phyloP scores from a whole-genome alignment of 2,797 vertebrate genomes.

The Allobates femoralis region DNA sequence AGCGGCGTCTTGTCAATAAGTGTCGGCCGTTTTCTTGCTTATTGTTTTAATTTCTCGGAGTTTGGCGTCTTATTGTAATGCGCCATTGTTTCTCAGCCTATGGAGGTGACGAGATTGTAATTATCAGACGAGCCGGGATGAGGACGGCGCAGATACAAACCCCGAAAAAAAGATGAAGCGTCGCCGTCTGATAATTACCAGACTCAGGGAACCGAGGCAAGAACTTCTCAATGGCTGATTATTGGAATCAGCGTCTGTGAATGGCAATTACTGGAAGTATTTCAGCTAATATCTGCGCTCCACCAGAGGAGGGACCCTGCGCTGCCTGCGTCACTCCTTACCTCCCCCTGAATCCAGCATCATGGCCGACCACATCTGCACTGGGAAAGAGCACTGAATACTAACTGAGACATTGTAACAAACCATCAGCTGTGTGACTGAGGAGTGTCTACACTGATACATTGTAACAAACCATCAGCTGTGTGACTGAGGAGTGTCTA shows the following conservation, averaged over 20 bases:
- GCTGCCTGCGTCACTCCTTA: no score
- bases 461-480: no score
- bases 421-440: not conserved
- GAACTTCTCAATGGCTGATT: conserved; percentile 17
- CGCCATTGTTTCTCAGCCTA: conserved; percentile 18
- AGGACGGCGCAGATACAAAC: conserved; percentile 22
- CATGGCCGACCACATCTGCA: no score
- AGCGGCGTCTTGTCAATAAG: conserved; percentile 47
- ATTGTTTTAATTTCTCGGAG: conserved; percentile 49
- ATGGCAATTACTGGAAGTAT: conserved; percentile 19
- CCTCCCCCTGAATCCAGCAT: not conserved
- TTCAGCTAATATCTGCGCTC: not conserved
- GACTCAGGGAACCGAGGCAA: not conserved
- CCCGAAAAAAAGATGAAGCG: conserved; percentile 20
- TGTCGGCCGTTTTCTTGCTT: conserved; percentile 28
- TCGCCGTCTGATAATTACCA: conserved; percentile 14
- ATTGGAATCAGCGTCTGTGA: not conserved
- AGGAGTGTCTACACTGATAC: no score
- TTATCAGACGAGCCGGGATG: conserved; percentile 28
- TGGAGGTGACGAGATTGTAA: conserved; percentile 51
- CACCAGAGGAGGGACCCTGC: no score
- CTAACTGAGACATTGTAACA: not conserved
- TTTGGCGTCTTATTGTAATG: not conserved
- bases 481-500: no score
- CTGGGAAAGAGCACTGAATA: not conserved